Conservation (phyloP, 2,888 invertebrate genomes). For the Drosophila neutralis region DNA sequence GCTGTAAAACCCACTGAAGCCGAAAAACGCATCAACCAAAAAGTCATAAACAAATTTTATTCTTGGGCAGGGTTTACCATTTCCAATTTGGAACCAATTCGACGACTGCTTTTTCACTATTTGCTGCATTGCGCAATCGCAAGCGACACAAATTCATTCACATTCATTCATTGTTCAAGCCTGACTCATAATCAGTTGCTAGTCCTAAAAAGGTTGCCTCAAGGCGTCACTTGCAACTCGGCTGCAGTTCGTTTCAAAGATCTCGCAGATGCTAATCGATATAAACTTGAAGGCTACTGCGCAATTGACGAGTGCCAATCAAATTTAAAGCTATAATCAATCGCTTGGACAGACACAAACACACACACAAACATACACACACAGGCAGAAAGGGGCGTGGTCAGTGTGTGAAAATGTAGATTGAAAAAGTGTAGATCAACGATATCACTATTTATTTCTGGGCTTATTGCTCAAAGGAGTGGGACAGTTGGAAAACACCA, state of each 20-base stretch:
- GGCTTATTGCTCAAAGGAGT: neutral
- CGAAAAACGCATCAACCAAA: conserved; percentile 73
- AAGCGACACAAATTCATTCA: conserved; percentile 23
- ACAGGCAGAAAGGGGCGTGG: conserved; percentile 22
- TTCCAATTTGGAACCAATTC: conserved; percentile 43
- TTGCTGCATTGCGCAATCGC: conserved; percentile 50
- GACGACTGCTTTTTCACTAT: conserved; percentile 2
- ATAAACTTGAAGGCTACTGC: conserved; percentile 12
- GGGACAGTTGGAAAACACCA: neutral
- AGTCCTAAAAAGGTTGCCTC: conserved; percentile 60
- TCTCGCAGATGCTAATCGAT: conserved; percentile 39
- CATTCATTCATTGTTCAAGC: conserved; percentile 6
- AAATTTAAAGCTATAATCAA: conserved; percentile 31
- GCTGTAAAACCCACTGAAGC: conserved; percentile 72
- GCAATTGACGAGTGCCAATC: conserved; percentile 41
- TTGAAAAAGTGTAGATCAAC: neutral
- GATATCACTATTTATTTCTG: neutral
- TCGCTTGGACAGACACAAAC: conserved; percentile 3
- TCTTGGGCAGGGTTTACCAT: conserved; percentile 47
- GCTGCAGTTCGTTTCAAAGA: conserved; percentile 13
- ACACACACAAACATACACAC: neutral
- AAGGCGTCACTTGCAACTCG: conserved; percentile 58
- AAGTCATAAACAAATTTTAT: conserved; percentile 58
- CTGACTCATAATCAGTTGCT: conserved; percentile 34
- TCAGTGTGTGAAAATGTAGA: neutral